These are phyloP conservation scores for Mixornis gularis DNA, from an alignment of 2,113 vertebrate species.

Conservation along the genomic window DNA sequence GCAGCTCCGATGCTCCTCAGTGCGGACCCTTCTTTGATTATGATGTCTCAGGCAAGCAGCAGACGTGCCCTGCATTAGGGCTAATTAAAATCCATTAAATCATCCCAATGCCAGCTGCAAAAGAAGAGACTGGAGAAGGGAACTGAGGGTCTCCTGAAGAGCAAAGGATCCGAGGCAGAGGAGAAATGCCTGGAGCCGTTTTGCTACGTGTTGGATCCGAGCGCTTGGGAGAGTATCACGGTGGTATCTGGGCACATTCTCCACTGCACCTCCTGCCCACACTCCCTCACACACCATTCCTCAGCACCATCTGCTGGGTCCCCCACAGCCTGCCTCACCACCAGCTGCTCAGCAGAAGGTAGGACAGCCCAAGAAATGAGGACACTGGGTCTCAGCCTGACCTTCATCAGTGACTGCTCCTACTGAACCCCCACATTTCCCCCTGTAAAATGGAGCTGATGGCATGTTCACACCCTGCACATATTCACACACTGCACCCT, in stretches of 20 bases:
- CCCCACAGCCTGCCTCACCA: background rate
- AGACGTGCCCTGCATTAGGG: background rate
- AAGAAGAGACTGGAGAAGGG: background rate
- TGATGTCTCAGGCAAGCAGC: background rate
- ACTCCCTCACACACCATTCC: background rate
- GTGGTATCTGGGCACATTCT: background rate
- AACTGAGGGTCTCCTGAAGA: background rate
- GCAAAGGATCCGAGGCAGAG: background rate
- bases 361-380: background rate
- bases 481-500: background rate
- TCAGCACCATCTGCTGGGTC: conserved; percentile 14
- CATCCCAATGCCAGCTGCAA: background rate
- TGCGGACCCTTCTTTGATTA: background rate
- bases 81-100: conserved; percentile 4
- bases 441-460: accelerated
- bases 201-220: background rate
- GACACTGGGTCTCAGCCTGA: background rate
- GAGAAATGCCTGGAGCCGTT: background rate
- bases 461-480: background rate
- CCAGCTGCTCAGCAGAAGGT: conserved; percentile 27
- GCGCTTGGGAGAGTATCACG: background rate
- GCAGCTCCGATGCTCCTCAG: background rate
- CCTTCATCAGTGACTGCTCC: background rate
- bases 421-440: background rate
- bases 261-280: conserved; percentile 18